These are phyloP conservation scores for Pyralis farinalis DNA, from an alignment of 2,888 invertebrate species.

Conservation along the genomic window DNA sequence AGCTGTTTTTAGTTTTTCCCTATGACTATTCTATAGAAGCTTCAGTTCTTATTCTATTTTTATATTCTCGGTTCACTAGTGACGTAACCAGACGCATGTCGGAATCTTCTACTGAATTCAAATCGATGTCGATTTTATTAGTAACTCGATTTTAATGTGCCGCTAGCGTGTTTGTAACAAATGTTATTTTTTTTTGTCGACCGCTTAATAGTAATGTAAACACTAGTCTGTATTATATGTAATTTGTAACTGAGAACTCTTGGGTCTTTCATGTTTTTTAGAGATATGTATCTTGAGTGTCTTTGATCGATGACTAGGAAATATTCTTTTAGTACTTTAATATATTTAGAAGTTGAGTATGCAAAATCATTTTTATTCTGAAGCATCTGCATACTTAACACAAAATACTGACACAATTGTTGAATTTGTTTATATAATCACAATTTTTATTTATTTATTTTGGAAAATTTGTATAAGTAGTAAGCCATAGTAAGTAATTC, in stretches of 20 bases:
- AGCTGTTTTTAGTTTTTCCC: conserved; percentile 19
- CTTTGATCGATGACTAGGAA: neutral
- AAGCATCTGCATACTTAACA: no score
- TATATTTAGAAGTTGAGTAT: neutral
- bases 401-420: no score
- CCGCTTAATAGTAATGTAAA: conserved; percentile 6
- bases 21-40: conserved; percentile 15
- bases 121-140: neutral
- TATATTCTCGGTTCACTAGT: conserved; percentile 20
- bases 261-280: neutral
- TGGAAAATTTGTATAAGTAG: no score
- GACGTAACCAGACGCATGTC: conserved; percentile 9
- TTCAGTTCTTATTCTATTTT: conserved; percentile 15
- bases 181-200: neutral
- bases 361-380: no score
- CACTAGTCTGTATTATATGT: neutral
- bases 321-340: neutral
- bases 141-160: conserved; percentile 35
- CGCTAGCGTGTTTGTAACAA: conserved; percentile 29
- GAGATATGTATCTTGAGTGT: neutral
- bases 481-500: no score
- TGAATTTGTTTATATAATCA: no score
- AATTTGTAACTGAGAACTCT: neutral
- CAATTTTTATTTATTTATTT: no score
- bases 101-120: conserved; percentile 47